Evolutionary conservation across 2,113 vertebrate species (phyloP).

Genomic region (Antigone vipio): DNA sequence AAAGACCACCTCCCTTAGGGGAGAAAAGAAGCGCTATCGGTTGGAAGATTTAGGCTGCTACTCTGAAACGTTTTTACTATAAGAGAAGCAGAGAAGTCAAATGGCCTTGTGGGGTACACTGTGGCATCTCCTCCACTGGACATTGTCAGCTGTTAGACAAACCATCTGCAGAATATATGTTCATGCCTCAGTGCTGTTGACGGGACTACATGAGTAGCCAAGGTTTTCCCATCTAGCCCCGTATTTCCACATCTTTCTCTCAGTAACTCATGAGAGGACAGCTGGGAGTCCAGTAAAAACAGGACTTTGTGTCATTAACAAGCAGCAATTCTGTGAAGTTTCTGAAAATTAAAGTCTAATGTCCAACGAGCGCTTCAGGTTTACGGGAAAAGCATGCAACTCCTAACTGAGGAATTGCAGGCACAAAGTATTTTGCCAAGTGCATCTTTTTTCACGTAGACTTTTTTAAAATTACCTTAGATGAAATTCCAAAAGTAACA

Average conservation of each 20-base stretch:
- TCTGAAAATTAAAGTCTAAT: background rate
- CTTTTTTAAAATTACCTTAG: background rate
- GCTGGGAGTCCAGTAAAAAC: background rate
- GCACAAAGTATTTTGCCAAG: background rate
- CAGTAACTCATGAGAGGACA: background rate
- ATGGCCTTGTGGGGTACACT: background rate
- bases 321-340: background rate
- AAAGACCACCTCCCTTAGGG: background rate
- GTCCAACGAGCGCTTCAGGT: accelerated
- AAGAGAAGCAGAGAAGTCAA: background rate
- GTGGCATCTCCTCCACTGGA: background rate
- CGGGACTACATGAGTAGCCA: background rate
- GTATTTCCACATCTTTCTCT: background rate
- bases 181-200: background rate
- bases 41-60: background rate
- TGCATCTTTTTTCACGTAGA: background rate
- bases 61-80: background rate
- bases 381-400: background rate
- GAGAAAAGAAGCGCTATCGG: background rate
- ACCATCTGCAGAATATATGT: accelerated
- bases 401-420: background rate
- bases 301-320: background rate
- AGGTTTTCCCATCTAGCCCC: background rate
- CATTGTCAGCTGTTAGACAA: background rate
- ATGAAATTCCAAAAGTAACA: background rate